Evolutionary conservation across 1,140 invertebrate species (phyloP), one percentile per base, ranked within the genome.

Genomic region (Argopecten irradians): DNA sequence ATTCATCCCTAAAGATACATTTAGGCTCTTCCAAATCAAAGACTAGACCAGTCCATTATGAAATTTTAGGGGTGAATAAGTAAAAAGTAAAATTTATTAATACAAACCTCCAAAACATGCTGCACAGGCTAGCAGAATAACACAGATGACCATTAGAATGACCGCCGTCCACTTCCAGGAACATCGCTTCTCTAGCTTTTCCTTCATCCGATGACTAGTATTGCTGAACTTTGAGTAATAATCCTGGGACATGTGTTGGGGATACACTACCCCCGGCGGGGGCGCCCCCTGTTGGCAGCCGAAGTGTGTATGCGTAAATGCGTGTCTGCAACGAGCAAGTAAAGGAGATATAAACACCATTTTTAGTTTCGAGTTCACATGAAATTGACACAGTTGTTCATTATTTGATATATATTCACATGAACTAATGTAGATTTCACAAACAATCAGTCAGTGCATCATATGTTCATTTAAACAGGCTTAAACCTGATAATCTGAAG

Each of bases 81-180:
- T n/a, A n/a, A n/a, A n/a, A n/a, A n/a, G n/a, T n/a, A n/a, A n/a
- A n/a, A n/a, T n/a, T n/a, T n/a, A n/a, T n/a, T n/a, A n/a, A 82
- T 87, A 92, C 97, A 97, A 96, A 98, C 98, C 98, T 96, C 97
- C 97, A 95, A 99, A 97, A 96, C 98, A 98, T 87, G 97, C 97
- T 86, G 98, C 96, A 87, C 97, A 97, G 86, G 98, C 97, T 89
- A 97, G 97, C 90, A 98, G 96, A 90, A 98, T 96, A 90, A 98
- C 96, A 90, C 97, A 97, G 89, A 98, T 96, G 94, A 98, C 97
- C 93, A 98, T 97, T 93, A 98, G 97, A 85, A 97, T 96, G 93
- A 99, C 97, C 34, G 98, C 98, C 85, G 98, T 97, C 94, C 98
- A 98, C 95, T 98, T 98, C 98, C 98, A 98, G 85, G 97, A 97